These are phyloP conservation scores for Drosophila eohydei DNA, from an alignment of 2,888 invertebrate species.

Conservation along the genomic window DNA sequence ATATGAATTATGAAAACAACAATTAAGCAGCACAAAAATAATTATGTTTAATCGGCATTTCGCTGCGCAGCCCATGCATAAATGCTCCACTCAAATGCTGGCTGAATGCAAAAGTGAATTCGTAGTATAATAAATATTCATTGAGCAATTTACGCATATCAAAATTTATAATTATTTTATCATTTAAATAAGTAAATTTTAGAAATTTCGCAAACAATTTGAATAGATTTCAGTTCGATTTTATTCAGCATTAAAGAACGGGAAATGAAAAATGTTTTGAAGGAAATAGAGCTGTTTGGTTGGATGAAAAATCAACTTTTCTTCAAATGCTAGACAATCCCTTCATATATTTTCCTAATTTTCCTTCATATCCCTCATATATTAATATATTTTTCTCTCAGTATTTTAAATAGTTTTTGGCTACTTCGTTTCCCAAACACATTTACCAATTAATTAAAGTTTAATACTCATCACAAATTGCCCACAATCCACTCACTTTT, in stretches of 20 bases:
- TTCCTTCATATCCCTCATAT: too few relatives aligned
- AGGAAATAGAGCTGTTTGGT: too few relatives aligned
- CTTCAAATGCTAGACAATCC: too few relatives aligned
- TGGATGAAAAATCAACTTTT: too few relatives aligned
- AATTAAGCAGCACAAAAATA: constrained; percentile 64
- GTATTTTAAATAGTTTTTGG: too few relatives aligned
- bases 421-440: too few relatives aligned
- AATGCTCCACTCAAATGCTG: constrained; percentile 30
- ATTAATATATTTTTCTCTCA: too few relatives aligned
- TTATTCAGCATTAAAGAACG: not conserved
- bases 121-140: constrained; percentile 43
- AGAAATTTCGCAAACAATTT: not conserved
- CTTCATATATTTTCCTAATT: too few relatives aligned
- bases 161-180: constrained; percentile 1
- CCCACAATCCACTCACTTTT: not conserved
- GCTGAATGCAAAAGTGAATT: not conserved
- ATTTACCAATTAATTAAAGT: too few relatives aligned
- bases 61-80: constrained; percentile 14
- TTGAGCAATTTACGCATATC: constrained; percentile 9
- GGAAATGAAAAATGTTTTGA: not conserved
- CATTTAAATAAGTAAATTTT: not conserved
- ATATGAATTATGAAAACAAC: constrained; percentile 71
- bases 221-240: not conserved
- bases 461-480: too few relatives aligned
- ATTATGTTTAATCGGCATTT: constrained; percentile 43